phyloP scores from a whole-genome alignment of 2,797 vertebrate genomes.

The Garrulus glandarius region DNA sequence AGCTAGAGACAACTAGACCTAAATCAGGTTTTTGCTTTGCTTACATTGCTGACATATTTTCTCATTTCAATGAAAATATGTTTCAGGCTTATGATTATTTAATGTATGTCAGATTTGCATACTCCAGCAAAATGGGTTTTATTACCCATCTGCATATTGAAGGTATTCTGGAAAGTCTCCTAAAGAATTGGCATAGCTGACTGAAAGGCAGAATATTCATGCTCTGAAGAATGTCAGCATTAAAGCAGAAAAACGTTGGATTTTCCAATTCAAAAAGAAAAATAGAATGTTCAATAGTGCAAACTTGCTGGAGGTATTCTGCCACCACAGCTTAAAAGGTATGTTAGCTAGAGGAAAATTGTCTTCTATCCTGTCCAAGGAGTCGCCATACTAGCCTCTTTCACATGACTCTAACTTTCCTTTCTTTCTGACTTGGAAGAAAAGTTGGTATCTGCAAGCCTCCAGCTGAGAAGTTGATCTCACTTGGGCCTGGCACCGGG shows the following conservation, averaged over 20 bases:
- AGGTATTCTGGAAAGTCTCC: slow-evolving; percentile 6
- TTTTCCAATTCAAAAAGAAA: slow-evolving; percentile 12
- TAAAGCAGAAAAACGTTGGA: neutral
- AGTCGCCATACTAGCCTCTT: too few relatives aligned
- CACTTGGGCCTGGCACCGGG: too few relatives aligned
- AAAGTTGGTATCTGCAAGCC: too few relatives aligned
- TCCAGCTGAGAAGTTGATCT: too few relatives aligned
- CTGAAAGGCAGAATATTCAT: slow-evolving; percentile 14
- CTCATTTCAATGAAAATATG: slow-evolving; percentile 17
- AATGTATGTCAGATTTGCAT: slow-evolving; percentile 36
- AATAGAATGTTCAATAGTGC: neutral
- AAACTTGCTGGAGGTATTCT: neutral
- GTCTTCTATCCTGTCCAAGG: neutral
- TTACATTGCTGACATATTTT: slow-evolving; percentile 17
- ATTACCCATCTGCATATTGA: slow-evolving; percentile 20
- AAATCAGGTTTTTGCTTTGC: slow-evolving; percentile 5
- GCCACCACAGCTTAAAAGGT: neutral
- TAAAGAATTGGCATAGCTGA: neutral
- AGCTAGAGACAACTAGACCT: neutral
- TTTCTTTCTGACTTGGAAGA: too few relatives aligned
- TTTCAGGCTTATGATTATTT: slow-evolving; percentile 18
- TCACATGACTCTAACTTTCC: too few relatives aligned
- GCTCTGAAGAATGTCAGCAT: neutral
- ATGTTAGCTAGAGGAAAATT: neutral
- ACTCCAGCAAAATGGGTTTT: slow-evolving; percentile 32